phyloP scores from a whole-genome alignment of 2,797 vertebrate species.

The Sebastolobus alascanus region DNA sequence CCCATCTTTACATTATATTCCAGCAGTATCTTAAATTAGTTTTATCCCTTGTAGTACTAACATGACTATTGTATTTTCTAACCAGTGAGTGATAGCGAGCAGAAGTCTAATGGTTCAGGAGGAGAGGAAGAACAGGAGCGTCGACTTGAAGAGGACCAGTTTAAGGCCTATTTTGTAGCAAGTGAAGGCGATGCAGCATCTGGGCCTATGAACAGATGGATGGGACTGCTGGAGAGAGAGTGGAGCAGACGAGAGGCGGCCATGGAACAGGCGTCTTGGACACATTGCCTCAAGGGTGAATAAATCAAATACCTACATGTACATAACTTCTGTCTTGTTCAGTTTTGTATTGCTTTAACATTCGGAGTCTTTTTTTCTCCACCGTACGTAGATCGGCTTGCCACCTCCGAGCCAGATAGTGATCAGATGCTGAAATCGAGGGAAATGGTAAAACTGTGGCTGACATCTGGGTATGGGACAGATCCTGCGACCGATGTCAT shows the following conservation, averaged over 20 bases:
- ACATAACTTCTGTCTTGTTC: background rate
- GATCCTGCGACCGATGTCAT: fast-evolving
- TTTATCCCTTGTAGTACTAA: background rate
- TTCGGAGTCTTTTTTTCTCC: background rate
- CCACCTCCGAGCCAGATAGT: background rate
- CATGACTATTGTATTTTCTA: background rate
- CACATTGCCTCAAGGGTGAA: background rate
- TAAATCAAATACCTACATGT: background rate
- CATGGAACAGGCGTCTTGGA: background rate
- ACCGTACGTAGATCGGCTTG: background rate
- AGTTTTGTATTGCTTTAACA: background rate
- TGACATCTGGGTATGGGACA: background rate
- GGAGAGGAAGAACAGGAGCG: slow-evolving; percentile 6
- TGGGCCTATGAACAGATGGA: background rate
- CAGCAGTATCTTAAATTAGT: slow-evolving; percentile 3
- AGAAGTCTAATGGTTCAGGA: background rate
- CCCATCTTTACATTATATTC: too few species aligned
- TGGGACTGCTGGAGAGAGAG: slow-evolving; percentile 12
- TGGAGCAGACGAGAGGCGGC: slow-evolving; percentile 1
- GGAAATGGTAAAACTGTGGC: background rate
- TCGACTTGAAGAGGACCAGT: background rate
- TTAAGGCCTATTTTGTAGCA: background rate
- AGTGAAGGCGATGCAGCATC: background rate
- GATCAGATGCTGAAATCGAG: background rate
- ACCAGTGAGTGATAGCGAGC: background rate